A percentile compares a stretch with the other conserved stretches of the same genome.
phyloP scores from a whole-genome alignment of 2,797 vertebrate genomes.

The Aotus griseimembra region DNA sequence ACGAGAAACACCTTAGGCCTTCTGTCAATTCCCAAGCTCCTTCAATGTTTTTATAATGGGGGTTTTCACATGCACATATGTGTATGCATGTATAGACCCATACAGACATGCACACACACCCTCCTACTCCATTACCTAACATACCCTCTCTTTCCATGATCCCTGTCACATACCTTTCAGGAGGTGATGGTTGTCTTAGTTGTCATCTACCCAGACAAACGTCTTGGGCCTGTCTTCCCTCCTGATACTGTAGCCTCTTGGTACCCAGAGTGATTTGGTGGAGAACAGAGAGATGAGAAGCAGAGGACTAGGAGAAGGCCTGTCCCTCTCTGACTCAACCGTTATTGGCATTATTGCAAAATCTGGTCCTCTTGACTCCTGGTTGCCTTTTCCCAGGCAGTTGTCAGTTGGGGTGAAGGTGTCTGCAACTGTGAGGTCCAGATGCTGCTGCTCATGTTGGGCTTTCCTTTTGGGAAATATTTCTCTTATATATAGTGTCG shows the following conservation, averaged over 20 bases:
- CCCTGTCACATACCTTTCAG: not conserved
- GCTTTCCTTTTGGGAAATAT: conserved; percentile 46
- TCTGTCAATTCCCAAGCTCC: not conserved
- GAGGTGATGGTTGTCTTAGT: conserved; percentile 15
- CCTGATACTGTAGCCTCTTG: not conserved
- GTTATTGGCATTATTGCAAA: conserved; percentile 24
- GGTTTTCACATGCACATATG: conserved; percentile 36
- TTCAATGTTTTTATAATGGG: conserved; percentile 59
- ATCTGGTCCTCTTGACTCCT: conserved; percentile 26
- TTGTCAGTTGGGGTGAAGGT: not conserved
- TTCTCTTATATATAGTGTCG: conserved; percentile 68
- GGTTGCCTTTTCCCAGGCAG: conserved; percentile 26
- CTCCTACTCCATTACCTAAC: not conserved
- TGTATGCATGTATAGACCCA: not conserved
- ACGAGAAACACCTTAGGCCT: conserved; percentile 45
- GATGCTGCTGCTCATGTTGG: conserved; percentile 36
- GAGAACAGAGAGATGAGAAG: conserved; percentile 3
- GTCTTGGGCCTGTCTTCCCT: not conserved
- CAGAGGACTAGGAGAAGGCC: not conserved
- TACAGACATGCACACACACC: not conserved
- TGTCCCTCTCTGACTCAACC: not conserved
- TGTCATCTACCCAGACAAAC: not conserved
- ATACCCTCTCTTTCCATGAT: no score
- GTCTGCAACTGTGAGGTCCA: not conserved
- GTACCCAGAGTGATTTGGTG: conserved; percentile 47